Conservation (phyloP, 2,888 invertebrate genomes). For the Caenorhabditis sulstoni region DNA sequence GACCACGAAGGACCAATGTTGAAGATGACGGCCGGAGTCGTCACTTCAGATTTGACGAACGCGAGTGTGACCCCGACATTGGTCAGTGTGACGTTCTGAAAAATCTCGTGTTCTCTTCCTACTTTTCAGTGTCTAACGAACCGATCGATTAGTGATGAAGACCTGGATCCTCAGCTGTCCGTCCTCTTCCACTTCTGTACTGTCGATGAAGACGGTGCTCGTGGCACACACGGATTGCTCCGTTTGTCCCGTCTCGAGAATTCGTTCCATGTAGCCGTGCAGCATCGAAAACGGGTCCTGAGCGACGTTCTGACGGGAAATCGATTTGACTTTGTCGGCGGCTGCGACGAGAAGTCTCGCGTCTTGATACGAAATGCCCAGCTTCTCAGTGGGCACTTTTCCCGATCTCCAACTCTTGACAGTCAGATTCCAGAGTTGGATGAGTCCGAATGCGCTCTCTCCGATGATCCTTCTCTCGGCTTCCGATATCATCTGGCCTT, state of each 20-base stretch:
- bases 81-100: conserved; percentile 47
- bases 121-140: conserved; percentile 1
- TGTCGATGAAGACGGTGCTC: conserved; percentile 57
- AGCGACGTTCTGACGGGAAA: conserved; percentile 68
- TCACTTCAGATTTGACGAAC: conserved; percentile 27
- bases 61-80: conserved; percentile 41
- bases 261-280: conserved; percentile 67
- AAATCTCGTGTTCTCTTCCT: background rate
- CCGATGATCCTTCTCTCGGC: conserved; percentile 52
- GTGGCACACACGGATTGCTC: conserved; percentile 57
- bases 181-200: conserved; percentile 58
- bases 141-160: conserved; percentile 52
- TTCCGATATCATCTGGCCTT: conserved; percentile 52
- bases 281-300: conserved; percentile 67
- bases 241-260: conserved; percentile 52
- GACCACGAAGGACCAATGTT: conserved; percentile 47
- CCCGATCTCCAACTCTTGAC: conserved; percentile 67
- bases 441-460: conserved; percentile 1
- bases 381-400: conserved; percentile 34
- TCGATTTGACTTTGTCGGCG: conserved; percentile 66
- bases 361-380: conserved; percentile 57
- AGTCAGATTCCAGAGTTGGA: conserved; percentile 65
- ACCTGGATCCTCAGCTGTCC: conserved; percentile 52
- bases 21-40: conserved; percentile 38
- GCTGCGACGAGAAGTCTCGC: conserved; percentile 61